Base-by-base conservation (phyloP, 2,888 invertebrate genomes). In the Diarsia mendica region DNA sequence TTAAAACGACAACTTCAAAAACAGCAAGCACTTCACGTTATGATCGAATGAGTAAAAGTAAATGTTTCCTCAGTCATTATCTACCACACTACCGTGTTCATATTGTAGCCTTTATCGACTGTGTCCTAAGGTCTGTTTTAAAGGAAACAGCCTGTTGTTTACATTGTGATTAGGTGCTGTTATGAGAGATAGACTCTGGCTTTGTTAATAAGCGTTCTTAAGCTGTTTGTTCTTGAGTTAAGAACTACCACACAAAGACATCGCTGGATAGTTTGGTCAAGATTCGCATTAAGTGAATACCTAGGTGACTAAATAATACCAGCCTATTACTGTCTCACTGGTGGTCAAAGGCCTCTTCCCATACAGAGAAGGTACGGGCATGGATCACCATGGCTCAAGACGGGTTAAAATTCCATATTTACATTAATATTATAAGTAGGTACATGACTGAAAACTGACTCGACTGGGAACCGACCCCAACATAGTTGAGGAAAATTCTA, bases 91-190 rank as follows among this genome's bases (percentile, higher is more conserved):
- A 83, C 72, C 67, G 72, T 49, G 72, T 72, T 46, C 51, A 72
- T 20, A 77, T 53, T 68, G 49, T 75, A 67, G 71, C 13, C 65
- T 51, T 75, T 85, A 73, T 73, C 11, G 20, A 15, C 39, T 28
- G 1, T 13, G 3, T 0, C 11, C 73, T 80, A 75, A 71, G 75
- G 75, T 66, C 10, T 64, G 67, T 48, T 49, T 67, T 82, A 53
- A 73, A 28, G 39, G 23, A 39, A 71, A 61, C n/a, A 60, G 33
- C 18, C 6, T 23, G 44, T 39, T 84, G 79, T 84, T 84, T 84
- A 66, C 72, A 73, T 68, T 83, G 51, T 85, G 77, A 85, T 83
- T 80, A 85, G 67, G 18, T 61, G 58, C 23, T 76, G 73, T 72
- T 82, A 67, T 79, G 72, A 83, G 72, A 80, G 58, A 80, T 74